These are phyloP conservation scores for Himalopsyche anomala DNA, from an alignment of 2,888 invertebrate genomes.

Conservation along the genomic window DNA sequence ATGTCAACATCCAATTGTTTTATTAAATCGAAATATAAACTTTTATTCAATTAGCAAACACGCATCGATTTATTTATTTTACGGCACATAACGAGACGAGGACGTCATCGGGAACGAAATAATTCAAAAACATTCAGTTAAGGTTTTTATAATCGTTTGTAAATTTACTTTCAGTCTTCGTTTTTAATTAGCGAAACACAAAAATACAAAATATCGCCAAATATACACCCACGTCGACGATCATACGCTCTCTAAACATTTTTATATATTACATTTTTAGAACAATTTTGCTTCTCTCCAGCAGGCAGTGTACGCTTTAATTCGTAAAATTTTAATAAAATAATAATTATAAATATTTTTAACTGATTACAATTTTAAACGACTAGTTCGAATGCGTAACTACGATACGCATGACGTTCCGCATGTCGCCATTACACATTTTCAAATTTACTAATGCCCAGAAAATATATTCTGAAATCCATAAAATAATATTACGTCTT, in stretches of 20 bases:
- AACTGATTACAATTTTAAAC: conserved; percentile 70
- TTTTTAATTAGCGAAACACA: conserved; percentile 74
- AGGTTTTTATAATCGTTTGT: conserved; percentile 64
- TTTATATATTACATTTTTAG: conserved; percentile 60
- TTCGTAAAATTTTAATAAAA: conserved; percentile 69
- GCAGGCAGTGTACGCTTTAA: conserved; percentile 70
- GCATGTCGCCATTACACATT: conserved; percentile 39
- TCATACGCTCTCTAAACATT: conserved; percentile 59
- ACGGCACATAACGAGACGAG: conserved; percentile 63
- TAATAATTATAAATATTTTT: conserved; percentile 70
- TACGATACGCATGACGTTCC: conserved; percentile 55
- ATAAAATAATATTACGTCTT: no score
- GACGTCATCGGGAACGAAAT: conserved; percentile 55
- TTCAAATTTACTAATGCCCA: no score
- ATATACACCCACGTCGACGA: conserved; percentile 63
- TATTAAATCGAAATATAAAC: conserved; percentile 61
- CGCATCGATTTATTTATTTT: conserved; percentile 61
- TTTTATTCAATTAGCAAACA: conserved; percentile 64
- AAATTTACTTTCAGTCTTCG: conserved; percentile 77
- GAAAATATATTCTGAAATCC: no score
- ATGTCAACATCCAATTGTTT: conserved; percentile 64
- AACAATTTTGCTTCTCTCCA: conserved; percentile 65
- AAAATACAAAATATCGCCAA: conserved; percentile 67
- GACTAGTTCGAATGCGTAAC: conserved; percentile 68
- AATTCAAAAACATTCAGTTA: conserved; percentile 64